A percentile compares a stretch with the other conserved stretches of the same genome.
phyloP scores from a whole-genome alignment of 2,797 vertebrate genomes.

The Oceanodroma leucorhoa region DNA sequence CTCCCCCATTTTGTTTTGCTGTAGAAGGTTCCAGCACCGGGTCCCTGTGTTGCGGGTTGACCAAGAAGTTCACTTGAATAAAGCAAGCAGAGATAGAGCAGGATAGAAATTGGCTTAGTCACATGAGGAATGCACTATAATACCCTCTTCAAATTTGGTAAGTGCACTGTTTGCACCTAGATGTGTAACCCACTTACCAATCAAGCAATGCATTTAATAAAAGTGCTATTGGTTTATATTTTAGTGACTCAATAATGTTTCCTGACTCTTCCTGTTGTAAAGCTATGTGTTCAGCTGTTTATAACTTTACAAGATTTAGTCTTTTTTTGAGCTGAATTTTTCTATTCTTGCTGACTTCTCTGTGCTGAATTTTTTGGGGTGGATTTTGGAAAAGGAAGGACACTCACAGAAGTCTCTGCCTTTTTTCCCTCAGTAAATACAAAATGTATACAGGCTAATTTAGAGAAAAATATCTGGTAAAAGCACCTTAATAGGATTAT shows the following conservation, averaged over 20 bases:
- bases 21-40: not conserved
- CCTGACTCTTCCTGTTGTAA: not conserved
- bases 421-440: not conserved
- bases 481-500: not conserved
- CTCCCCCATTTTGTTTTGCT: not conserved
- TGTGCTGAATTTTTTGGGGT: not conserved
- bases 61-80: not conserved
- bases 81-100: not conserved
- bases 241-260: not conserved
- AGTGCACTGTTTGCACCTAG: not conserved
- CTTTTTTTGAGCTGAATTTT: not conserved
- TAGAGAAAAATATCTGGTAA: not conserved
- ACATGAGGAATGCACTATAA: not conserved
- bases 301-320: not conserved
- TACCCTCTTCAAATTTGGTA: not conserved
- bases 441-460: not conserved
- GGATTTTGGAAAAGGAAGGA: not conserved
- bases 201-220: not conserved
- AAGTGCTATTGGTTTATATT: not conserved
- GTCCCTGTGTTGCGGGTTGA: not conserved
- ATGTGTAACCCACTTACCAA: not conserved
- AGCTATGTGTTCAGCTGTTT: not conserved
- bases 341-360: not conserved
- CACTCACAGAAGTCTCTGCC: not conserved
- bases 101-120: not conserved